Evolutionary conservation across 2,888 invertebrate genomes (phyloP), one percentile per base, ranked within the genome.

Genomic region (Cataglyphis livida): DNA sequence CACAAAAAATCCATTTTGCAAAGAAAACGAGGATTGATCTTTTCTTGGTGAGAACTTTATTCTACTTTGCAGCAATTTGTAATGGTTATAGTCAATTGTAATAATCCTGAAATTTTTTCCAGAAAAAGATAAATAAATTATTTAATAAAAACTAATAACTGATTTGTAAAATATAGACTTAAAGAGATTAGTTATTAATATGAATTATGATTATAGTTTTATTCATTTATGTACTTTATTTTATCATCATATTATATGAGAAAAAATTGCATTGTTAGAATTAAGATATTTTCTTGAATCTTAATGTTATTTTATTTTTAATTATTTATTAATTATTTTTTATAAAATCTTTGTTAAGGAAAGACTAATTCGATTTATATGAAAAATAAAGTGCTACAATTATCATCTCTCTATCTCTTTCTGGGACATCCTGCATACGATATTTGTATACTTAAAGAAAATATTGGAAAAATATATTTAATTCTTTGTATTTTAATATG

Each of bases 401-500:
- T 62, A 59, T 1, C 38, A 6, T 32, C 41, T 51, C 51, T 48
- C 3, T 4, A 44, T 62, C 25, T 54, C 21, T 57, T 78, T 57
- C 35, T 48, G 25, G 25, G 73, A 59, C 44, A 71, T 12, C 12
- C 21, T 68, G 51, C 12, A 28, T 64, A 10, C 18, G 21, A 57
- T 28, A 41, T 4, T 78, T 68, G 9, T 66, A 41, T 10, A 25
- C 15, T 7, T 25, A 7, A 51, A n/a, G n/a, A 7, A 38, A 5
- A 54, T n/a, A 74, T 25, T 54, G 25, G 25, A 48, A 21, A 44
- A 3, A 48, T 25, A 21, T 54, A 25, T 57, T 78, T 70, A 78
- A 78, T 68, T 9, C 59, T 78, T 70, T 70, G 25, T 70, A 78
- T 44, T 35, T 25, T 18, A 78, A 71, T 54, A 28, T 66, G n/a